These are phyloP conservation scores for Sceloporus undulatus DNA, from an alignment of 2,113 vertebrate genomes.

Conservation along the genomic window DNA sequence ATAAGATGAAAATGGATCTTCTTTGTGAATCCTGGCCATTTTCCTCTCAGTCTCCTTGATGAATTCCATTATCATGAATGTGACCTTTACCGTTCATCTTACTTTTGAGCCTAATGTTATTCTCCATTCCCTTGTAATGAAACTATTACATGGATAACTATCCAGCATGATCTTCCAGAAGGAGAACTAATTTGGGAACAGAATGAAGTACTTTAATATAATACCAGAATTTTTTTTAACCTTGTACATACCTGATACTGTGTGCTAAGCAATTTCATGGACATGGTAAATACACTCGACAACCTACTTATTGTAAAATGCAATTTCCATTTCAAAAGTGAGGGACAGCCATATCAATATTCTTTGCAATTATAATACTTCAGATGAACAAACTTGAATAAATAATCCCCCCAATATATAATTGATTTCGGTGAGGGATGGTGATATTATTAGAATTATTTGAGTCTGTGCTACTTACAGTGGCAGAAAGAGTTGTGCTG, in stretches of 20 bases:
- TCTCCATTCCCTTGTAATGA: conserved; percentile 76
- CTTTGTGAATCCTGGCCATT: conserved; percentile 67
- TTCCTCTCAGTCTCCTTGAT: conserved; percentile 68
- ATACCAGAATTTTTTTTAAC: conserved; percentile 58
- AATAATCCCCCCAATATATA: conserved; percentile 25
- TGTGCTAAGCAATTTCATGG: conserved; percentile 55
- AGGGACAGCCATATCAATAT: conserved; percentile 51
- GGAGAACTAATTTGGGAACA: conserved; percentile 74
- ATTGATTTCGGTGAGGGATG: background rate
- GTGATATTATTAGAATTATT: background rate
- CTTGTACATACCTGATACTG: conserved; percentile 46
- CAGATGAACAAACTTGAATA: conserved; percentile 36
- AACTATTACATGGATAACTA: conserved; percentile 79
- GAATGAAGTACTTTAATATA: conserved; percentile 72
- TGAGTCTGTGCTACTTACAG: background rate
- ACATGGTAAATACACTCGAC: conserved; percentile 53
- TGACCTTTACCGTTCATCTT: conserved; percentile 75
- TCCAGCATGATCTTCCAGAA: conserved; percentile 70
- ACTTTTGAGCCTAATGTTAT: conserved; percentile 74
- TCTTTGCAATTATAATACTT: conserved; percentile 55
- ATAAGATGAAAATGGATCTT: conserved; percentile 49
- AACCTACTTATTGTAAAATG: conserved; percentile 48
- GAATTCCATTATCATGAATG: conserved; percentile 77
- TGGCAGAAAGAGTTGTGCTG: background rate
- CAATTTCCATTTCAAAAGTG: conserved; percentile 63